A percentile compares a stretch with the other conserved stretches of the same genome.
phyloP scores from a whole-genome alignment of 2,797 vertebrate genomes.

The Sebastes nivosus region DNA sequence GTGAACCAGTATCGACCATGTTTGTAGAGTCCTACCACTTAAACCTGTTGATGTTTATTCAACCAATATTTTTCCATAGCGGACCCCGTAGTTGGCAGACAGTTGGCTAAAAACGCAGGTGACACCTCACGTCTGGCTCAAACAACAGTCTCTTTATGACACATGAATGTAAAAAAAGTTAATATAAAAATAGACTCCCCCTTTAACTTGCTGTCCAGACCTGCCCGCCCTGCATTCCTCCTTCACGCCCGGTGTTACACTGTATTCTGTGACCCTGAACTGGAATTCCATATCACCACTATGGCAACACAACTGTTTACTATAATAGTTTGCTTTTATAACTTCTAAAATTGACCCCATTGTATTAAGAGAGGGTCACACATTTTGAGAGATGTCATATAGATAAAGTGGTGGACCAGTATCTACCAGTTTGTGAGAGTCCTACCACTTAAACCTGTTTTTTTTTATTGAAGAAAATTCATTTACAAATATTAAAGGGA shows the following conservation, averaged over 20 bases:
- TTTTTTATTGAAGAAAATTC: no score
- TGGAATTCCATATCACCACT: not conserved
- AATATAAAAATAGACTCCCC: not conserved
- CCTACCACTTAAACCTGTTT: not conserved
- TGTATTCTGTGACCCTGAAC: not conserved
- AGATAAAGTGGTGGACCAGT: not conserved
- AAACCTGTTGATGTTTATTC: not conserved
- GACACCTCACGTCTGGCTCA: not conserved
- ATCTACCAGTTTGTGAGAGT: not conserved
- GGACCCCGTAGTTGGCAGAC: no score
- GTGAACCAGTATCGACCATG: not conserved
- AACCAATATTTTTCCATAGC: not conserved
- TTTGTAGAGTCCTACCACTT: not conserved
- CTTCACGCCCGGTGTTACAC: not conserved
- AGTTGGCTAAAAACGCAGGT: slow-evolving; percentile 10
- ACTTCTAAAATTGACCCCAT: no score
- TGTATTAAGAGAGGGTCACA: not conserved
- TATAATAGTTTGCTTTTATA: not conserved
- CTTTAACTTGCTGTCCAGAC: slow-evolving; percentile 9
- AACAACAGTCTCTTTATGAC: not conserved
- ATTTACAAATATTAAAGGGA: no score
- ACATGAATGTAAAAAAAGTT: not conserved
- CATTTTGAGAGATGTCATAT: not conserved
- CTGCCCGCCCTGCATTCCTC: not conserved
- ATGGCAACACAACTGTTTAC: not conserved